Evolutionary conservation across 1,140 invertebrate species (phyloP).

Genomic region (Augochlora pura): DNA sequence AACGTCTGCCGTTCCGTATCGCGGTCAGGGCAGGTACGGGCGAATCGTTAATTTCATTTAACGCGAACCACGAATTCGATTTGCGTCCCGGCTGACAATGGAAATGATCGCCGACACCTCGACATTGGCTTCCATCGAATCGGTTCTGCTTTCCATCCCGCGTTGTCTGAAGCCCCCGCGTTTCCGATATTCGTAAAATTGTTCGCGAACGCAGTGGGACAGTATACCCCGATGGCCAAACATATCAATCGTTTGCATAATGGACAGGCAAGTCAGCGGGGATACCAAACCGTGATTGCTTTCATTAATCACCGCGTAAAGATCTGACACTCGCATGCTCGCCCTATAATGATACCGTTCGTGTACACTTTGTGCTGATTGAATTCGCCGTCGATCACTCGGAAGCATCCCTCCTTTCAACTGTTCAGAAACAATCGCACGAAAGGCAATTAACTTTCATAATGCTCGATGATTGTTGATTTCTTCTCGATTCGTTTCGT

Average conservation of each 20-base stretch:
- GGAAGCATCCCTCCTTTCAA: too few relatives aligned
- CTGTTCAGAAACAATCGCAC: too few relatives aligned
- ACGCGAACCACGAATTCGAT: conserved; percentile 74
- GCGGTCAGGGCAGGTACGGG: conserved; percentile 57
- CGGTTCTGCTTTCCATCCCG: conserved; percentile 30
- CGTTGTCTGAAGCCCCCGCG: background rate
- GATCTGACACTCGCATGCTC: background rate
- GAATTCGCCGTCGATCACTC: too few relatives aligned
- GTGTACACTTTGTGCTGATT: too few relatives aligned
- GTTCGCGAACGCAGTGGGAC: background rate
- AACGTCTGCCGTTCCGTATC: conserved; percentile 39
- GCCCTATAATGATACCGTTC: too few relatives aligned
- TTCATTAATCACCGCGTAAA: background rate
- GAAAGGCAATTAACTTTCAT: too few relatives aligned
- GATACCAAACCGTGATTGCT: background rate
- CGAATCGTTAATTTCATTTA: conserved; percentile 76
- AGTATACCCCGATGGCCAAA: background rate
- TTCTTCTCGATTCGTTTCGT: too few relatives aligned
- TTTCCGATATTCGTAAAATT: conserved; percentile 26
- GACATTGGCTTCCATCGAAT: conserved; percentile 30
- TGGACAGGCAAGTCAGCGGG: background rate
- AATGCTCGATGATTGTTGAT: too few relatives aligned
- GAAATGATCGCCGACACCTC: conserved; percentile 70
- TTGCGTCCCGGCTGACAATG: conserved; percentile 74
- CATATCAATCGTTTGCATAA: background rate